Conservation (phyloP, 2,888 invertebrate species). For the Hecatera dysodea region DNA sequence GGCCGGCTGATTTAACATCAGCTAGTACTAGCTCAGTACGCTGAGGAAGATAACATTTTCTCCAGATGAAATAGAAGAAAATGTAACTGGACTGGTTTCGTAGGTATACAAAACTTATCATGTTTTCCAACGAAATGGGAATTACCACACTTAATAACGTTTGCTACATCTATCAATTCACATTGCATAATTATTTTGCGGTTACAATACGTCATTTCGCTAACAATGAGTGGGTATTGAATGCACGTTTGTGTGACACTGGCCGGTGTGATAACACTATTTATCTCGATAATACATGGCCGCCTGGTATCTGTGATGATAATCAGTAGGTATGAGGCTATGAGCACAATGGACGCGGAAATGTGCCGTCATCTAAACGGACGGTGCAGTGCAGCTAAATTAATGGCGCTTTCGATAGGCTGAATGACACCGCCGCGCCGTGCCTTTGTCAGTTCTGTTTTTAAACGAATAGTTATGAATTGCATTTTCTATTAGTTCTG, state of each 20-base stretch:
- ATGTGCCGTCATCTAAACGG: constrained; percentile 52
- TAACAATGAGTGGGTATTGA: constrained; percentile 48
- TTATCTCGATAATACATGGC: constrained; percentile 54
- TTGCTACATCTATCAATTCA: constrained; percentile 31
- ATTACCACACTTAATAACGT: constrained; percentile 1
- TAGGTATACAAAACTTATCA: neutral
- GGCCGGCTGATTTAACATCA: neutral
- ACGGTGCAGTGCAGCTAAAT: constrained; percentile 55
- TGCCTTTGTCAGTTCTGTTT: constrained; percentile 36
- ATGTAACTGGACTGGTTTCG: neutral
- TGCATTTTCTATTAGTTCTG: neutral
- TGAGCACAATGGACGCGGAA: constrained; percentile 57
- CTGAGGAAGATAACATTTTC: neutral
- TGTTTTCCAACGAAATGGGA: constrained; percentile 1
- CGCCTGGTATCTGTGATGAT: constrained; percentile 49
- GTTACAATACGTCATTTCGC: constrained; percentile 35
- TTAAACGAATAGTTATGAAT: constrained; percentile 11
- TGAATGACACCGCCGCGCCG: constrained; percentile 36
- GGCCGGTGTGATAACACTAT: constrained; percentile 52
- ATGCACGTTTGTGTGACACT: constrained; percentile 56
- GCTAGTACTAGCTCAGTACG: no score
- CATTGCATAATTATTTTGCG: constrained; percentile 54
- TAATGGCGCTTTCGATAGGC: constrained; percentile 48
- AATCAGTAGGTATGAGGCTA: constrained; percentile 42
- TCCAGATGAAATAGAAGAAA: neutral